Evolutionary conservation across 2,113 vertebrate genomes (phyloP).

Genomic region (Hippocampus guttulatus): DNA sequence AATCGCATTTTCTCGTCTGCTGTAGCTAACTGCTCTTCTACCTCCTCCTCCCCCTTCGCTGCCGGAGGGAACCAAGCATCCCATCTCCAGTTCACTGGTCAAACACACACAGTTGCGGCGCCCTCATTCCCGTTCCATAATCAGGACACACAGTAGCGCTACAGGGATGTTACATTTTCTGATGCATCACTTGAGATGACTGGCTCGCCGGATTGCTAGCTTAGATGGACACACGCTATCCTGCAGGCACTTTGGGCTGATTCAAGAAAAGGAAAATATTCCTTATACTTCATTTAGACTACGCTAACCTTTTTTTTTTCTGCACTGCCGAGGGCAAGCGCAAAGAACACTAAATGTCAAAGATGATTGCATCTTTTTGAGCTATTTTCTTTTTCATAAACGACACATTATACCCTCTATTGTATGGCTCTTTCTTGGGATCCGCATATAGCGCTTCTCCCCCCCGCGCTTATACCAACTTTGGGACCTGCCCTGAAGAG

Average conservation of each 20-base stretch:
- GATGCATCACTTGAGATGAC: slow-evolving; percentile 67
- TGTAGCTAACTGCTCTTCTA: slow-evolving; percentile 39
- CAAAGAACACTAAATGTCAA: slow-evolving; percentile 62
- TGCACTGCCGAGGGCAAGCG: slow-evolving; percentile 46
- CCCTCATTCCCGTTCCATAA: slow-evolving; percentile 66
- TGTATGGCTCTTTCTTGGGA: slow-evolving; percentile 27
- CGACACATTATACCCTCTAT: slow-evolving; percentile 23
- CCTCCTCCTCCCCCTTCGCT: slow-evolving; percentile 22
- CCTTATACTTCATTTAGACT: slow-evolving; percentile 37
- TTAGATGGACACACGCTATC: slow-evolving; percentile 44
- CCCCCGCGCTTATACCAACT: slow-evolving; percentile 14
- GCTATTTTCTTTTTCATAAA: slow-evolving; percentile 38
- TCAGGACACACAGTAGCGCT: slow-evolving; percentile 65
- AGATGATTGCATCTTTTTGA: slow-evolving; percentile 58
- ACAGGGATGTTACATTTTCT: slow-evolving; percentile 66
- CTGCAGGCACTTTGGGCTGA: slow-evolving; percentile 47
- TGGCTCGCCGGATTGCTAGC: slow-evolving; percentile 54
- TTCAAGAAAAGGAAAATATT: slow-evolving; percentile 40
- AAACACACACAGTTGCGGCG: slow-evolving; percentile 64
- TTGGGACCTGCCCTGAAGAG: slow-evolving; percentile 42
- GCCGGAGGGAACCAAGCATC: slow-evolving; percentile 67
- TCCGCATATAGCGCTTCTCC: neutral
- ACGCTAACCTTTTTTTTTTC: slow-evolving; percentile 38
- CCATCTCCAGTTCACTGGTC: slow-evolving; percentile 71
- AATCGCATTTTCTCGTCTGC: slow-evolving; percentile 47